Conservation (phyloP, 1,140 invertebrate genomes). For the Philotrypesis tridentata region DNA sequence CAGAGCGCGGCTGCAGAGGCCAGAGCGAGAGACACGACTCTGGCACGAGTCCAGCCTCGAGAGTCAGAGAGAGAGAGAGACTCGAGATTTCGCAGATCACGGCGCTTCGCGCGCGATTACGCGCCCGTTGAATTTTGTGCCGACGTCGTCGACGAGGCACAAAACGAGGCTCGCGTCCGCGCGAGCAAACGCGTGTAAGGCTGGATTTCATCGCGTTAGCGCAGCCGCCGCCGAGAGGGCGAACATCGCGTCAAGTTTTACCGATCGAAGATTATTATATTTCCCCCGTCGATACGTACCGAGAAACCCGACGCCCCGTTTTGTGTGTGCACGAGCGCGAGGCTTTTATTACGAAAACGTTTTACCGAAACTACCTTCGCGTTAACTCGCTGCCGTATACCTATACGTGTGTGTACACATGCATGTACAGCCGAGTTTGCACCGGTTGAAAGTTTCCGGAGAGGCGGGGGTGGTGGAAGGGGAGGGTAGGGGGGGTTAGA, state of each 20-base stretch:
- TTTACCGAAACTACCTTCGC: not conserved
- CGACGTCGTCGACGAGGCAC: not conserved
- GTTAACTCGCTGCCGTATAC: too few species aligned
- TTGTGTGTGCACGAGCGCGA: too few species aligned
- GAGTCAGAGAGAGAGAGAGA: not conserved
- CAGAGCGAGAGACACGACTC: not conserved
- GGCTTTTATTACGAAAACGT: too few species aligned
- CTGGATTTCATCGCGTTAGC: not conserved
- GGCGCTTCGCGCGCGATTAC: not conserved
- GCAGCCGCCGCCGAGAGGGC: too few species aligned
- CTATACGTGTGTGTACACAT: too few species aligned
- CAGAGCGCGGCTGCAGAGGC: too few species aligned
- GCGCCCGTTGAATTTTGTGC: conserved; percentile 3
- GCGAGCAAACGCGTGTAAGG: not conserved
- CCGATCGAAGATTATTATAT: not conserved
- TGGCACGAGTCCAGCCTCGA: conserved; percentile 1
- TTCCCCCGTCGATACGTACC: not conserved
- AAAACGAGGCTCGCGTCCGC: not conserved
- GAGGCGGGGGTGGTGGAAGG: too few species aligned
- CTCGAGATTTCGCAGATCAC: conserved; percentile 1
- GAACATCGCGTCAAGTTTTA: not conserved
- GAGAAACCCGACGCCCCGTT: not conserved
- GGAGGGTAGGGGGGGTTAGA: too few species aligned
- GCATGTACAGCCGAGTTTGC: too few species aligned
- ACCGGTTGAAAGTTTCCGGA: too few species aligned